Percentiles rank a stretch among this genome's conserved stretches.
phyloP scores from a whole-genome alignment of 92 coral and sea anemone species.

The Phymanthus crucifer region DNA sequence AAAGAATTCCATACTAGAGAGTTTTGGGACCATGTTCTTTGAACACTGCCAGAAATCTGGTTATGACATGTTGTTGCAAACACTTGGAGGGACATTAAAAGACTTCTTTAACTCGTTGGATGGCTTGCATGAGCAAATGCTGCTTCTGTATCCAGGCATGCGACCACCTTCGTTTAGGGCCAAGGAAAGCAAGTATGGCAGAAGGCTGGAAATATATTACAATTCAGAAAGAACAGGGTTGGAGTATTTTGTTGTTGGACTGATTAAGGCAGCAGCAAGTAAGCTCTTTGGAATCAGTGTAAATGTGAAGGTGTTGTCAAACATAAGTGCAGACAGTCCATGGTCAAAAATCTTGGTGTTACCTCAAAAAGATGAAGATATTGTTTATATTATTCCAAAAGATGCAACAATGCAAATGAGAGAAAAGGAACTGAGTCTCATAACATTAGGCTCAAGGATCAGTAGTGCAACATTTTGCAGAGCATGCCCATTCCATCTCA shows the following conservation, averaged over 20 bases:
- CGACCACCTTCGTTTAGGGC: conserved; percentile 95
- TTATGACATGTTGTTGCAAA: conserved; percentile 72
- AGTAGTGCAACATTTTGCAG: conserved; percentile 82
- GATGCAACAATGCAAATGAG: conserved; percentile 54
- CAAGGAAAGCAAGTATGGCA: conserved; percentile 65
- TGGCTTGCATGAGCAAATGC: conserved; percentile 88
- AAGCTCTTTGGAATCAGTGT: conserved; percentile 65
- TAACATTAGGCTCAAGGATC: conserved; percentile 72
- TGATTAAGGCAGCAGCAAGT: conserved; percentile 80
- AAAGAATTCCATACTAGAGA: conserved; percentile 68
- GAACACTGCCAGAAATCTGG: conserved; percentile 78
- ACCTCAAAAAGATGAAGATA: conserved; percentile 52
- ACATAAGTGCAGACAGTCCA: conserved; percentile 50
- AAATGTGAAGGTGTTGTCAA: conserved; percentile 57
- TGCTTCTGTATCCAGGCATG: conserved; percentile 91
- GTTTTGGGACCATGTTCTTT: conserved; percentile 89
- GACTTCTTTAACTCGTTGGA: conserved; percentile 88
- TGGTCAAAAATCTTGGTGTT: conserved; percentile 72
- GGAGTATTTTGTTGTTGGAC: conserved; percentile 86
- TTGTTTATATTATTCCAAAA: conserved; percentile 38
- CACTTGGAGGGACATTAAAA: conserved; percentile 80
- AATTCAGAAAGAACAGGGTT: conserved; percentile 92
- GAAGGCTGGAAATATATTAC: conserved; percentile 71
- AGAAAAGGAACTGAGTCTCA: conserved; percentile 71
- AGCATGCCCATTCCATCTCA: conserved; percentile 93